A percentile compares a stretch with the other conserved stretches of the same genome.
Evolutionary conservation across 2,888 invertebrate genomes (phyloP).

Genomic region (Pandemis cinnamomeana): DNA sequence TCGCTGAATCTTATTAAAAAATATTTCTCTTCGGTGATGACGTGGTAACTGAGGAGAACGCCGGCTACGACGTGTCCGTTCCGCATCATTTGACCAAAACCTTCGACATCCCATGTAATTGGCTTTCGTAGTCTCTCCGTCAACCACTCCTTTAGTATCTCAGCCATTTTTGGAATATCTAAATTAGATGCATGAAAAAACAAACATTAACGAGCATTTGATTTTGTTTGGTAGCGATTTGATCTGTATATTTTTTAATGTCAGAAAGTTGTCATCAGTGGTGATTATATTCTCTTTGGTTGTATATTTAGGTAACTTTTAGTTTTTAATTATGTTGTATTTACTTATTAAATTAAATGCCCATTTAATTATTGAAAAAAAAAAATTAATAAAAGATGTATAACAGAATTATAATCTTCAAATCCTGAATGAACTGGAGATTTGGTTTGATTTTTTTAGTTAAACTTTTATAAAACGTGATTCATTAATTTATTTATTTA

Average conservation of each 20-base stretch:
- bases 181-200: slow-evolving; percentile 5
- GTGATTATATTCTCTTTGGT: too few species aligned
- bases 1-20: slow-evolving; percentile 73
- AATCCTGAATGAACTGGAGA: not conserved
- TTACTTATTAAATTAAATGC: too few species aligned
- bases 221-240: not conserved
- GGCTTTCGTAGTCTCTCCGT: slow-evolving; percentile 81
- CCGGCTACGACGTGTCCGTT: slow-evolving; percentile 84
- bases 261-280: not conserved
- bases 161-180: slow-evolving; percentile 72
- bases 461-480: too few species aligned
- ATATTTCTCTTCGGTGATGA: slow-evolving; percentile 84
- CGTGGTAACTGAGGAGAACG: slow-evolving; percentile 84
- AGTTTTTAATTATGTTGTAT: too few species aligned
- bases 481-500: too few species aligned
- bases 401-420: too few species aligned
- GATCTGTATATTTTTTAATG: not conserved
- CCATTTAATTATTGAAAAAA: too few species aligned
- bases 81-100: slow-evolving; percentile 83
- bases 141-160: slow-evolving; percentile 86
- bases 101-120: slow-evolving; percentile 80
- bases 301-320: too few species aligned
- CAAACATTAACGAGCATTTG: not conserved
- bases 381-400: too few species aligned
- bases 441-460: too few species aligned